These are phyloP conservation scores for Eumaeus atala DNA, from an alignment of 1,140 invertebrate genomes.

Conservation along the genomic window DNA sequence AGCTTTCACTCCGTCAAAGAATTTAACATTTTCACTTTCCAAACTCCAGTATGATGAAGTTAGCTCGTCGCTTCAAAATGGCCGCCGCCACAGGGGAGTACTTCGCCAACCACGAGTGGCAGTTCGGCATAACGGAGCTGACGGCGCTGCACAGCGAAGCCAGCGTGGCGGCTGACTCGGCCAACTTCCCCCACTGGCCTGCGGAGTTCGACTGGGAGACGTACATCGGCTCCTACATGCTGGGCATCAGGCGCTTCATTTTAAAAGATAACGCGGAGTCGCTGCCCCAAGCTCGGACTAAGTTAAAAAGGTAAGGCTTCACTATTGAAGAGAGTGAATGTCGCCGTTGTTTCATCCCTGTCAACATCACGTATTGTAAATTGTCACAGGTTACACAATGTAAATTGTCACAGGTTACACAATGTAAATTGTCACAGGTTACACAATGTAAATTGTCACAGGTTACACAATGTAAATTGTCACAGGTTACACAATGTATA, in stretches of 20 bases:
- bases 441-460: too few species aligned
- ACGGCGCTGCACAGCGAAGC: conserved; percentile 78
- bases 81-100: conserved; percentile 87
- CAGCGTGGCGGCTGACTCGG: conserved; percentile 74
- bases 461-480: too few species aligned
- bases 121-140: conserved; percentile 86
- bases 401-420: too few species aligned
- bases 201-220: conserved; percentile 47
- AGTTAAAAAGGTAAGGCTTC: conserved; percentile 76
- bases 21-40: too few species aligned
- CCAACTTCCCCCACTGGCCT: conserved; percentile 72
- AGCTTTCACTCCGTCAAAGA: too few species aligned
- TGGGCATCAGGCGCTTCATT: conserved; percentile 86
- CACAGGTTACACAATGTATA: too few species aligned
- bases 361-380: too few species aligned
- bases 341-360: too few species aligned
- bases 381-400: too few species aligned
- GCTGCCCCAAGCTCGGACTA: conserved; percentile 77
- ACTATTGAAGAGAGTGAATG: too few species aligned
- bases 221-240: conserved; percentile 79
- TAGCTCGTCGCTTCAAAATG: conserved; percentile 86
- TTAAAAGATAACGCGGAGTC: conserved; percentile 83
- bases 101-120: conserved; percentile 92
- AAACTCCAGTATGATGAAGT: conserved; percentile 85
- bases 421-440: too few species aligned